Percentiles rank a stretch among this genome's conserved stretches.
Conservation (phyloP, 2,888 invertebrate species). For the Nomada fabriciana region DNA sequence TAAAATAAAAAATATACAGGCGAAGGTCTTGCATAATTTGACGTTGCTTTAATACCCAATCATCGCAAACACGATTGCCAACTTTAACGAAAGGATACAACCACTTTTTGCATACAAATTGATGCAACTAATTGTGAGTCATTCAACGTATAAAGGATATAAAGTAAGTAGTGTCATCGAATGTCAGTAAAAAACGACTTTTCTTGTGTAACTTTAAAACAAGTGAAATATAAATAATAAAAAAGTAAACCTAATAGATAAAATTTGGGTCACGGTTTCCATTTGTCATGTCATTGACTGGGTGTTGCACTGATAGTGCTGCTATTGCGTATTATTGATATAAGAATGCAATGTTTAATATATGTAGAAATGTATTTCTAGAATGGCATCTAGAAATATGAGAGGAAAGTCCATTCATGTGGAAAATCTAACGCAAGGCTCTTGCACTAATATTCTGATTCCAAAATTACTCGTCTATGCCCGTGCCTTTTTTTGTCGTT, state of each 20-base stretch:
- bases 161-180: too few relatives aligned
- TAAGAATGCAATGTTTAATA: not conserved
- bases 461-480: not conserved
- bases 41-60: too few relatives aligned
- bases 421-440: conserved; percentile 29
- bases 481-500: not conserved
- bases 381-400: conserved; percentile 41
- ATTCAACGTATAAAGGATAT: too few relatives aligned
- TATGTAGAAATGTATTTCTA: conserved; percentile 14
- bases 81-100: too few relatives aligned
- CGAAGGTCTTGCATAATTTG: too few relatives aligned
- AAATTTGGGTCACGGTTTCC: not conserved
- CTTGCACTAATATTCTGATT: not conserved
- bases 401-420: conserved; percentile 25
- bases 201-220: too few relatives aligned
- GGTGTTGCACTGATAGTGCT: not conserved
- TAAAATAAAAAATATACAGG: too few relatives aligned
- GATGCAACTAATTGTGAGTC: too few relatives aligned
- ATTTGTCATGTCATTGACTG: not conserved
- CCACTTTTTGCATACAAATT: too few relatives aligned
- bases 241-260: not conserved
- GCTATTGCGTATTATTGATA: not conserved
- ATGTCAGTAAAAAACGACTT: too few relatives aligned
- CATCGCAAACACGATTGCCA: too few relatives aligned
- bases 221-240: too few relatives aligned